Conservation (phyloP, 2,888 invertebrate species). For the Liposcelis brunnea region DNA sequence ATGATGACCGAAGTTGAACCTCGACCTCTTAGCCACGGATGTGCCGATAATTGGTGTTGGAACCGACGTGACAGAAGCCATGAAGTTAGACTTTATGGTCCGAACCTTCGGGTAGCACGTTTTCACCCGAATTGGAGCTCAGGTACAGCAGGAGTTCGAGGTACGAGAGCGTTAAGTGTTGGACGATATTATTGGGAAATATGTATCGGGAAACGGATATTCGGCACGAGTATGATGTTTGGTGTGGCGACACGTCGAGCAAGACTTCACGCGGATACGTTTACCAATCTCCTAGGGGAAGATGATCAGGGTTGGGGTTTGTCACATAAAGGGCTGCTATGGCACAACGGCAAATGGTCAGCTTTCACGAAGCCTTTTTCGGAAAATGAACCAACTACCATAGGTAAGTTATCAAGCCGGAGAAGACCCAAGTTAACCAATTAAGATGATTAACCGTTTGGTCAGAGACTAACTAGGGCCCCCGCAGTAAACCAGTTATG, state of each 20-base stretch:
- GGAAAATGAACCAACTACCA: conserved; percentile 47
- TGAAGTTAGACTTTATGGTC: conserved; percentile 35
- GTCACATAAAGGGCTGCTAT: conserved; percentile 51
- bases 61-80: conserved; percentile 35
- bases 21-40: conserved; percentile 28
- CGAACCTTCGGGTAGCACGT: conserved; percentile 37
- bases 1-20: too few species aligned
- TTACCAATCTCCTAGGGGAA: conserved; percentile 53
- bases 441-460: too few species aligned
- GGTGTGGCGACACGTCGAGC: conserved; percentile 42
- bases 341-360: conserved; percentile 45
- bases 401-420: conserved; percentile 34
- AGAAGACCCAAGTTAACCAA: too few species aligned
- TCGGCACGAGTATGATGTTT: conserved; percentile 62
- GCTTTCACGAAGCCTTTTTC: conserved; percentile 48
- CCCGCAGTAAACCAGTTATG: too few species aligned
- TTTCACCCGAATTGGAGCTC: conserved; percentile 64
- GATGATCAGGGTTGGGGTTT: conserved; percentile 53
- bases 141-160: conserved; percentile 53
- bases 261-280: conserved; percentile 45
- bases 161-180: conserved; percentile 44
- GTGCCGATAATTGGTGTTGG: conserved; percentile 53
- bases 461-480: too few species aligned
- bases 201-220: conserved; percentile 35
- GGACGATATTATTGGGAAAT: conserved; percentile 49